Evolutionary conservation across 2,797 vertebrate species (phyloP).

Genomic region (Borostomias antarcticus): DNA sequence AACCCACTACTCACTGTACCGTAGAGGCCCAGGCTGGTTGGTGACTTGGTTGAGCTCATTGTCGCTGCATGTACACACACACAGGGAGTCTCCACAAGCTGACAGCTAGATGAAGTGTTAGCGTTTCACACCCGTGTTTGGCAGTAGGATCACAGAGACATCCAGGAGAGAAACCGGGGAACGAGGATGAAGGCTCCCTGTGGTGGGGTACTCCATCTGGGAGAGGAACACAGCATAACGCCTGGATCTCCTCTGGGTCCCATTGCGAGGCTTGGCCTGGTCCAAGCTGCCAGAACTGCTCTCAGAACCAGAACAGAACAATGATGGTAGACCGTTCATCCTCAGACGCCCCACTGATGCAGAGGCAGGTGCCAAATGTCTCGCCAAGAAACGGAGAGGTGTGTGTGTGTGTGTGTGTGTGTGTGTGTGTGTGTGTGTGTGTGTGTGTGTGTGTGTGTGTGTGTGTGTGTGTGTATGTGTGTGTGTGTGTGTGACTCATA

Average conservation of each 20-base stretch:
- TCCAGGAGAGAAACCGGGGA: neutral
- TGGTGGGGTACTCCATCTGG: neutral
- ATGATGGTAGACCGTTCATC: neutral
- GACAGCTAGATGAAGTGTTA: neutral
- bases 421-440: no score
- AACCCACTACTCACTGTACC: neutral
- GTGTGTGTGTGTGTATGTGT: no score
- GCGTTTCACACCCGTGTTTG: neutral
- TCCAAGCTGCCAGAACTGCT: neutral
- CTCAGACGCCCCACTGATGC: neutral
- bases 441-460: no score
- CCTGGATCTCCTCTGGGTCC: neutral
- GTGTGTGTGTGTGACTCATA: no score
- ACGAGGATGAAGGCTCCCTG: neutral
- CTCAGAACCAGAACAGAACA: neutral
- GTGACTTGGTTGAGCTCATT: neutral
- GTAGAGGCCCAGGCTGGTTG: neutral
- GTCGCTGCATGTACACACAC: no score
- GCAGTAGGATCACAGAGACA: no score
- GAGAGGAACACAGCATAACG: constrained; percentile 7
- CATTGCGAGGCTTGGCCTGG: neutral
- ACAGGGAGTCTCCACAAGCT: neutral
- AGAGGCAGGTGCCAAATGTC: neutral
- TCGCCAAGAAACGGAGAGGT: no score
- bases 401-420: no score